A percentile compares a stretch with the other conserved stretches of the same genome.
Conservation (phyloP, 1,140 invertebrate species). For the Zophobas atratus region DNA sequence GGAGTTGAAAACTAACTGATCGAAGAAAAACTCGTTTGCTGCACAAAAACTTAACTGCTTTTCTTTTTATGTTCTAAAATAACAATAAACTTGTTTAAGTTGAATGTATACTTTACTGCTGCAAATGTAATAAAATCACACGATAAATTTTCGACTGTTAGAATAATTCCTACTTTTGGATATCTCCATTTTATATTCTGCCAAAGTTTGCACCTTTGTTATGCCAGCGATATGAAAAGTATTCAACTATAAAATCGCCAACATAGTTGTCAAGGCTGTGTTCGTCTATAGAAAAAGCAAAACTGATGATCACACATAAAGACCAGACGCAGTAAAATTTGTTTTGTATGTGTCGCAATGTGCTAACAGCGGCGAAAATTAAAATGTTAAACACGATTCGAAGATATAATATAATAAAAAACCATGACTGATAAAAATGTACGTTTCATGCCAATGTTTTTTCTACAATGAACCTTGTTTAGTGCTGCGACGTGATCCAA, state of each 20-base stretch:
- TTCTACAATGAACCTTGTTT: too few species aligned
- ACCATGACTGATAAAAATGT: too few species aligned
- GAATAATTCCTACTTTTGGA: not conserved
- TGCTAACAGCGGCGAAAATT: too few species aligned
- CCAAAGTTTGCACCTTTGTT: not conserved
- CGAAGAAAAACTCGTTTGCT: constrained; percentile 29
- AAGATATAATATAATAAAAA: too few species aligned
- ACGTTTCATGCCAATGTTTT: too few species aligned
- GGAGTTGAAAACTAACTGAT: constrained; percentile 41
- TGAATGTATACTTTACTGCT: constrained; percentile 17
- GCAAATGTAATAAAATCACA: constrained; percentile 24
- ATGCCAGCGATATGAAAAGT: not conserved
- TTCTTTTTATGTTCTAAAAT: constrained; percentile 35
- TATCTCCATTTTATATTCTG: not conserved
- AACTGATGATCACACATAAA: too few species aligned
- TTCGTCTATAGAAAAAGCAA: too few species aligned
- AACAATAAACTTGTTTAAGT: constrained; percentile 33
- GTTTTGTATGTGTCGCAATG: too few species aligned
- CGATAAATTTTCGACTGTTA: not conserved
- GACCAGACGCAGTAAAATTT: too few species aligned
- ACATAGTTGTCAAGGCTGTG: not conserved
- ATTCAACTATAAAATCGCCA: not conserved
- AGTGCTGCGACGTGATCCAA: too few species aligned
- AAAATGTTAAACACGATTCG: too few species aligned
- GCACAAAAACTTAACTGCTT: constrained; percentile 31